A percentile compares a stretch with the other conserved stretches of the same genome.
Evolutionary conservation across 2,888 invertebrate genomes (phyloP).

Genomic region (Sesia bembeciformis): DNA sequence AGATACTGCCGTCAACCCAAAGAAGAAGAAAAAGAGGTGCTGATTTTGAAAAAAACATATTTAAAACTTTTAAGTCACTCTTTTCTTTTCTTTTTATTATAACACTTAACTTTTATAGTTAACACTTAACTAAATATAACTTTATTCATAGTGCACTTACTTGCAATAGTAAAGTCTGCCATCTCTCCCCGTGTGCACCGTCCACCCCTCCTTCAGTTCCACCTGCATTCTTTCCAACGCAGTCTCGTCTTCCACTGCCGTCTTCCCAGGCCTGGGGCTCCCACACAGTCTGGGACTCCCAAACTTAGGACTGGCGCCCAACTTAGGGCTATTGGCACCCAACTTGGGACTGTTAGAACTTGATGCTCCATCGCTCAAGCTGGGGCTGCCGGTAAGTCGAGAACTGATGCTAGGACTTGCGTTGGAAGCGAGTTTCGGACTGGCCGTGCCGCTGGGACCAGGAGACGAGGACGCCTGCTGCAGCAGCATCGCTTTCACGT

Average conservation of each 20-base stretch:
- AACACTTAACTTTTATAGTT: too few relatives aligned
- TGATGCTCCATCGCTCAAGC: constrained; percentile 43
- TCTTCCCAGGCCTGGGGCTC: constrained; percentile 40
- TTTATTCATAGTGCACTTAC: constrained; percentile 71
- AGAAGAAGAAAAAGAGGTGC: too few relatives aligned
- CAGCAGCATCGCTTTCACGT: constrained; percentile 66
- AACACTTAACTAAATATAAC: too few relatives aligned
- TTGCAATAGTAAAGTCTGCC: constrained; percentile 93
- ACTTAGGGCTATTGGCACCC: constrained; percentile 22
- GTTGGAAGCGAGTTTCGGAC: constrained; percentile 49
- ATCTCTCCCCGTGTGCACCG: constrained; percentile 84
- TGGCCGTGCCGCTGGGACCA: constrained; percentile 68
- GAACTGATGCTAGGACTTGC: constrained; percentile 35
- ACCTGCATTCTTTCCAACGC: constrained; percentile 74
- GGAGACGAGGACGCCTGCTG: constrained; percentile 67
- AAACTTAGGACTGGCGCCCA: constrained; percentile 53
- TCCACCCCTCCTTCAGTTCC: constrained; percentile 82
- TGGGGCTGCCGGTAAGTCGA: constrained; percentile 42
- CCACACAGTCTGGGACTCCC: constrained; percentile 60
- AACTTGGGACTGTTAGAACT: constrained; percentile 31
- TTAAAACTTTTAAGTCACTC: too few relatives aligned
- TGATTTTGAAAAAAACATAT: too few relatives aligned
- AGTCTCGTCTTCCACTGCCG: constrained; percentile 48
- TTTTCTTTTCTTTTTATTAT: too few relatives aligned
- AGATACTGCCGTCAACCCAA: too few relatives aligned